These are phyloP conservation scores for Datnioides undecimradiatus DNA, from an alignment of 2,113 vertebrate species.

Conservation along the genomic window DNA sequence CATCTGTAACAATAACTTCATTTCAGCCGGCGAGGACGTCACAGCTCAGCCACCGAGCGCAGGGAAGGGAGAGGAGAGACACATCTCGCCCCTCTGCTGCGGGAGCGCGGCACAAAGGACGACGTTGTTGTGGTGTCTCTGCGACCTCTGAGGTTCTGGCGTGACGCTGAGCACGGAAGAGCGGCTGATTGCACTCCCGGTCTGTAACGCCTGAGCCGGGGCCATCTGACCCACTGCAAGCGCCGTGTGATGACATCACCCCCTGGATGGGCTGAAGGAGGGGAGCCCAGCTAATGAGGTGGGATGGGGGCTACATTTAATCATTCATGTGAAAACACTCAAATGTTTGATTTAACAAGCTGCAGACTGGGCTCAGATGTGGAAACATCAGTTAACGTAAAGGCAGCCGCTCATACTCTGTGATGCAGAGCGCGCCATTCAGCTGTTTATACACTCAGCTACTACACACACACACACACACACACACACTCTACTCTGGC, in stretches of 20 bases:
- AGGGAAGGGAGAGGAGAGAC: slow-evolving; percentile 10
- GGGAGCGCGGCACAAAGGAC: slow-evolving; percentile 45
- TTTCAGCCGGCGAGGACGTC: slow-evolving; percentile 18
- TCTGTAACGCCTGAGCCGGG: slow-evolving; percentile 1
- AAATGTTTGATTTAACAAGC: background rate
- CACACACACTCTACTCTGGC: no score
- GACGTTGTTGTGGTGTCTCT: slow-evolving; percentile 31
- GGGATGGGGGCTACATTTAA: background rate
- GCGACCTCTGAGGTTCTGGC: slow-evolving; percentile 31
- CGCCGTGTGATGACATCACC: slow-evolving; percentile 33
- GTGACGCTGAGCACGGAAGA: slow-evolving; percentile 29
- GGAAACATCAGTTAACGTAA: no score
- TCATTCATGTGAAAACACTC: background rate
- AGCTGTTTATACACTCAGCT: no score
- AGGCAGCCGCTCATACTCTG: no score
- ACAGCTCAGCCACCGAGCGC: slow-evolving; percentile 22
- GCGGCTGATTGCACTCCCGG: slow-evolving; percentile 17
- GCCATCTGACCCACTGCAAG: slow-evolving; percentile 11
- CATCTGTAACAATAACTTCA: slow-evolving; percentile 44
- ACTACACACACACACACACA: no score
- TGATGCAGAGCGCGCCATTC: no score
- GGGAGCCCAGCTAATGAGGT: background rate
- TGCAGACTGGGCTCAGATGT: background rate
- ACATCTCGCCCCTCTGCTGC: slow-evolving; percentile 9
- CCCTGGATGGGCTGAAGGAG: slow-evolving; percentile 2